Base-by-base conservation (phyloP, 2,113 vertebrate genomes). In the Chaetorhynchus papuensis region DNA sequence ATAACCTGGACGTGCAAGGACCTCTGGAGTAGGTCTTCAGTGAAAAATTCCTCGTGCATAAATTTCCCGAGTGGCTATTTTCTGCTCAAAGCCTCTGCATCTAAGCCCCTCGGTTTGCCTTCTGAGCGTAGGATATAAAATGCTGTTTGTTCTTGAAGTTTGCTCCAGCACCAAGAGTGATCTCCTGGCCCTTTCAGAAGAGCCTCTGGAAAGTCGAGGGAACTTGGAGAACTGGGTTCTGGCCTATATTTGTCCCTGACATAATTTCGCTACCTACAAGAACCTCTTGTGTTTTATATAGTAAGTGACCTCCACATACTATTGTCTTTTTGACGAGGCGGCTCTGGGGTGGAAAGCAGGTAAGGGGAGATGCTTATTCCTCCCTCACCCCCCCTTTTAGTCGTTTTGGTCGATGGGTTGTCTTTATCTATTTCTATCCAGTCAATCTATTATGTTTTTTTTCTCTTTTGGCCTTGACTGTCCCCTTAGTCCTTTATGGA, bases 231-330 rank as follows among this genome's bases (percentile, higher is more conserved):
- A 96, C 80, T 85, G 76, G 91, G 81, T 63, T 79, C 83, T 4
- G 63, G 83, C 85, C 96, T 93, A 93, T 82, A 92, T 88, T 92
- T 95, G 66, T 94, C 91, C 53, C 24, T 93, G 82, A 92, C 95
- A 83, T 45, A 95, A 86, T 72, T 95, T 78, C 11, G 2, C 76
- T 91, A 24, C 70, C 60, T 88, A 50, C 7, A 1, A 71, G 68
- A 50, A 30, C 33, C 3, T 4, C 60, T 68, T 68, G 3, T 28
- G 22, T 85, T 94, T 86, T 88, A 83, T 90, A 93, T 88, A 96
- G 91, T 19, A 89, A 89, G 57, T 87, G 93, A 87, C 78, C 76
- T 94, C 69, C 37, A 45, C 3, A 2, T 74, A 44, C 71, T 83
- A 54, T 57, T n/a, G 54, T 75, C 65, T 66, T 71, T 54, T 79